Base-by-base conservation (phyloP, 2,888 invertebrate species). In the Amblyteles armatorius region DNA sequence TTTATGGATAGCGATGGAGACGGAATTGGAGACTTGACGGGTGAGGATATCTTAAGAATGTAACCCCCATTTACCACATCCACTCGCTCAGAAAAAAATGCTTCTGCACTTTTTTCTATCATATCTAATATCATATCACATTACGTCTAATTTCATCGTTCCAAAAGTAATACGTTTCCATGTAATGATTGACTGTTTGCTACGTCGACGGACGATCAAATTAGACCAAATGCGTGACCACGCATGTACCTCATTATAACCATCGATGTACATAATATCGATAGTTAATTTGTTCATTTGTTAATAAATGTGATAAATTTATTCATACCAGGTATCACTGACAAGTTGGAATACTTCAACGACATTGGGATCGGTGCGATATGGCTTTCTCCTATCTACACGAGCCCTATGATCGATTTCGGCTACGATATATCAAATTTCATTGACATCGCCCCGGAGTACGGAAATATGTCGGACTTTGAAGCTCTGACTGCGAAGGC, bases 401-500 rank as follows among this genome's bases (percentile, higher is more conserved):
- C 95, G 79, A 98, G 98, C 0, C 98, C 98, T 0, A 97, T 97
- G 97, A 95, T 95, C 0, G 98, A 98, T 94, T 97, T 97, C 92
- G 98, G 98, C 0, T 98, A 98, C 89, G 98, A 98, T 91, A 97
- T 98, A 88, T 96, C 97, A 40, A 95, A 98, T 94, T 98, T 97
- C 93, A 96, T 94, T 77, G 95, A 95, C 26, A 96, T 98, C 40
- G 96, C 98, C 88, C 93, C 96, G 0, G 95, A 95, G 76, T 98
- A 96, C 91, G 98, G 98, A 0, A 96, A 95, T 0, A 94, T 97
- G 93, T 94, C 94, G 0, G 97, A 98, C 92, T 97, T 98, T 72
- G 94, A 95, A 1, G 92, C 94, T 0, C 92, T 97, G 13, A 91
- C 96, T 0, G 88, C 87, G 0, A 94, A 93, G 85, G 96, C 97